These are phyloP conservation scores for Drosophila tani DNA, from an alignment of 1,140 invertebrate species.

Conservation along the genomic window DNA sequence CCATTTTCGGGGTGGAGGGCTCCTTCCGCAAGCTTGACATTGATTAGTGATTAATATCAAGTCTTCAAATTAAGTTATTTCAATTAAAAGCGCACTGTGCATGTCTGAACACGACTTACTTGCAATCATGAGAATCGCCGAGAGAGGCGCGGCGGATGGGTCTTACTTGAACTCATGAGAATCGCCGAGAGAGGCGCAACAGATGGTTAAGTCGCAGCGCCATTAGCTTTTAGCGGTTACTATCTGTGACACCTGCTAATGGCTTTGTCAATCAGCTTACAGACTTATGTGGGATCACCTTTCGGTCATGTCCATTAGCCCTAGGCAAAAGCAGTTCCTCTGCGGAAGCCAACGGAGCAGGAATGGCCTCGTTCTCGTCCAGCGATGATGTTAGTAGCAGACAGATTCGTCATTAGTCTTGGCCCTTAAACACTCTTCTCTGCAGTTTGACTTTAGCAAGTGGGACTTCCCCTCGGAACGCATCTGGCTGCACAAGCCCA, in stretches of 20 bases:
- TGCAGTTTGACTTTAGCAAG: conserved; percentile 75
- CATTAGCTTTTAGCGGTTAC: conserved; percentile 58
- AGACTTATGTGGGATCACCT: conserved; percentile 59
- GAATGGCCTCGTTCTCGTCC: conserved; percentile 41
- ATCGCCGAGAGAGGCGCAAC: conserved; percentile 15
- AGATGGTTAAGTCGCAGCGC: conserved; percentile 23
- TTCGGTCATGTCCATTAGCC: conserved; percentile 60
- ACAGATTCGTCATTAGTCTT: neutral
- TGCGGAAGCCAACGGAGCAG: conserved; percentile 5
- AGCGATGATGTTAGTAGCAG: conserved; percentile 33
- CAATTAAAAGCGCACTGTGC: conserved; percentile 27
- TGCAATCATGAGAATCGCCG: conserved; percentile 1
- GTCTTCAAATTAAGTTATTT: conserved; percentile 21
- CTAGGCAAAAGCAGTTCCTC: conserved; percentile 38
- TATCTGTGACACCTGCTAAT: conserved; percentile 76
- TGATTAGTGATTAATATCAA: conserved; percentile 51
- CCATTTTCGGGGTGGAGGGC: conserved; percentile 87
- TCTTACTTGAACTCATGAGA: conserved; percentile 1
- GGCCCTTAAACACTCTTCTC: too few species aligned
- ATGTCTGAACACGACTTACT: neutral
- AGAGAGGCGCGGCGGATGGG: neutral
- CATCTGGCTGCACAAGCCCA: conserved; percentile 87
- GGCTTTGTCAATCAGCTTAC: conserved; percentile 71
- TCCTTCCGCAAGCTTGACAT: conserved; percentile 86
- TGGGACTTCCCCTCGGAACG: conserved; percentile 79